Percentiles rank a stretch among this genome's conserved stretches.
These are phyloP conservation scores for Aphodius granarius DNA, from an alignment of 2,888 invertebrate species.

Conservation along the genomic window DNA sequence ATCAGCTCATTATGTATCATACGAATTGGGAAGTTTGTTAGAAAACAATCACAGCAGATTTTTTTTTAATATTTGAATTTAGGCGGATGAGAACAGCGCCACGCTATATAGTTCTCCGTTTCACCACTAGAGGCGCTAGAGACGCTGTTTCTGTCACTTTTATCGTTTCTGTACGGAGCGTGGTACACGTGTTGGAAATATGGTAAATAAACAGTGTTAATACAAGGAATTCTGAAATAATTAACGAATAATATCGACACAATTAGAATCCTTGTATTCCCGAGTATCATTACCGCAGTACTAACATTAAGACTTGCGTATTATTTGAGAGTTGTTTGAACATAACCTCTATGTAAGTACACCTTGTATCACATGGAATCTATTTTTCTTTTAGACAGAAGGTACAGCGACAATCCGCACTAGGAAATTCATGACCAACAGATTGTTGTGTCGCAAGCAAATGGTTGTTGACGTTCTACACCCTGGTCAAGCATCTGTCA, in stretches of 20 bases:
- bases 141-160: not conserved
- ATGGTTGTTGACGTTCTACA: constrained; percentile 99
- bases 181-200: not conserved
- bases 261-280: not conserved
- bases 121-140: not conserved
- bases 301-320: not conserved
- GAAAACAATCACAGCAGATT: no score
- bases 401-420: constrained; percentile 91
- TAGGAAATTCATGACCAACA: constrained; percentile 99
- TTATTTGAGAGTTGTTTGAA: not conserved
- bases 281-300: not conserved
- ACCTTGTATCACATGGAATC: not conserved
- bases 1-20: not conserved
- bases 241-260: not conserved
- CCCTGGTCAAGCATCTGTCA: constrained; percentile 92
- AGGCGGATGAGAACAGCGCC: not conserved
- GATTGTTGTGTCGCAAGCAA: constrained; percentile 97
- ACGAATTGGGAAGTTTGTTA: not conserved
- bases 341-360: not conserved
- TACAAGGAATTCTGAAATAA: not conserved
- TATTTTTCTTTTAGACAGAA: constrained; percentile 32
- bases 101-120: not conserved
- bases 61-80: not conserved
- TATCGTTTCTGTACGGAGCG: not conserved
- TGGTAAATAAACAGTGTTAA: not conserved